Conservation (phyloP, 2,113 vertebrate genomes). For the Setophaga kirtlandii region DNA sequence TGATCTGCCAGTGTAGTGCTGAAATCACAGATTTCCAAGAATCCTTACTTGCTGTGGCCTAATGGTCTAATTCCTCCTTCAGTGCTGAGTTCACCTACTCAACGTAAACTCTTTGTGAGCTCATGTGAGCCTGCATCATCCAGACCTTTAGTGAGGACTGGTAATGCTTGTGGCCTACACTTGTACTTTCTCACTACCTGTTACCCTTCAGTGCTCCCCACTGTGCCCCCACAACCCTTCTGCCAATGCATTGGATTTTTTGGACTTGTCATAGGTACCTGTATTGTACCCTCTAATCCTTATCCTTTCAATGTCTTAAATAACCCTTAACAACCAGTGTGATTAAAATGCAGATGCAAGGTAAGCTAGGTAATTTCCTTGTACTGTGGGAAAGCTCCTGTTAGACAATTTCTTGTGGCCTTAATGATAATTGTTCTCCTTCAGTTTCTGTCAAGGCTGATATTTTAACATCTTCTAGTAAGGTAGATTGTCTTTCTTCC, state of each 20-base stretch:
- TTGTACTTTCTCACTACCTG: background rate
- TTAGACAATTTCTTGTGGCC: background rate
- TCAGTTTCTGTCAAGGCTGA: background rate
- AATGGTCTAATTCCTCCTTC: background rate
- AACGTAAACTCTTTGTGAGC: background rate
- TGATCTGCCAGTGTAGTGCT: background rate
- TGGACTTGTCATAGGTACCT: fast-evolving
- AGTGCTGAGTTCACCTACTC: background rate
- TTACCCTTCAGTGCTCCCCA: background rate
- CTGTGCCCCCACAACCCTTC: background rate
- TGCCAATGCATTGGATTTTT: background rate
- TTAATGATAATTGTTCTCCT: background rate
- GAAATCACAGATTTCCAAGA: background rate
- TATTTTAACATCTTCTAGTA: slow-evolving; percentile 21
- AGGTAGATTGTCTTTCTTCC: slow-evolving; percentile 52
- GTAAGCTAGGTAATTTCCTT: background rate
- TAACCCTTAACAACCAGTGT: background rate
- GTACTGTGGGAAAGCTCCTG: background rate
- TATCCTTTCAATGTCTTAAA: background rate
- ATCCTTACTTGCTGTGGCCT: background rate
- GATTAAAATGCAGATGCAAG: background rate
- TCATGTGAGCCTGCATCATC: background rate
- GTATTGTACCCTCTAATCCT: background rate
- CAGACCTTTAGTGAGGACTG: background rate
- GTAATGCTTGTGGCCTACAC: background rate